Evolutionary conservation across 2,113 vertebrate genomes (phyloP), one percentile per base, ranked within the genome.

Genomic region (Lepus europaeus): DNA sequence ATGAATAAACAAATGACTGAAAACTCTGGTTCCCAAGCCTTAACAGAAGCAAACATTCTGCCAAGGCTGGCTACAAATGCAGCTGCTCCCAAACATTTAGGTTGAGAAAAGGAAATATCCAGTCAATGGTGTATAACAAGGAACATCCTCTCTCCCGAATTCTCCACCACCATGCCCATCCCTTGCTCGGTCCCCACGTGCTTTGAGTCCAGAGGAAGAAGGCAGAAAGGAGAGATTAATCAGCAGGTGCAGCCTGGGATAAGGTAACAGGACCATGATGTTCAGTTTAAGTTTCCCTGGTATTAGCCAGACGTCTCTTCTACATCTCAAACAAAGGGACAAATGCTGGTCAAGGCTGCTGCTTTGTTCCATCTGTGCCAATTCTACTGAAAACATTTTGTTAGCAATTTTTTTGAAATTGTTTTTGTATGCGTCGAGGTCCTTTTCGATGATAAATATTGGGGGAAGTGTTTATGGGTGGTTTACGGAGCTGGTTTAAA

Each of bases 121-220:
- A 64, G 33, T n/a, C 73, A 39, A 80, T 16, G 20, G 20, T 53
- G 82, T 92, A 76, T 39, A 36, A 89, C 49, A 87, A 83, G 20
- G 31, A 93, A 23, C 23, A 31, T 9, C 12, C 20, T 11, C 78
- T 0, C 49, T 29, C 22, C 23, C 16, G n/a, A 20, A 17, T 45
- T 12, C 25, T 51, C 53, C 36, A 6, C 61, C 77, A 29, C 22
- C 51, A 20, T 9, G 20, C 20, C 8, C 78, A 16, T 22, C 29
- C 31, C 31, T 63, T 19, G 10, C 53, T 88, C n/a, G 45, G 16
- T 85, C 70, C 59, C 66, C 33, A 27, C 23, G 76, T 56, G 22
- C 22, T 76, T 12, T 33, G 80, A 87, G 33, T 53, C 73, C 69
- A 89, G 27, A 97, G 74, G 63, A 94, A 90, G 49, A 77, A 22